Conservation (phyloP, 2,113 vertebrate genomes). For the Ptilonorhynchus violaceus region DNA sequence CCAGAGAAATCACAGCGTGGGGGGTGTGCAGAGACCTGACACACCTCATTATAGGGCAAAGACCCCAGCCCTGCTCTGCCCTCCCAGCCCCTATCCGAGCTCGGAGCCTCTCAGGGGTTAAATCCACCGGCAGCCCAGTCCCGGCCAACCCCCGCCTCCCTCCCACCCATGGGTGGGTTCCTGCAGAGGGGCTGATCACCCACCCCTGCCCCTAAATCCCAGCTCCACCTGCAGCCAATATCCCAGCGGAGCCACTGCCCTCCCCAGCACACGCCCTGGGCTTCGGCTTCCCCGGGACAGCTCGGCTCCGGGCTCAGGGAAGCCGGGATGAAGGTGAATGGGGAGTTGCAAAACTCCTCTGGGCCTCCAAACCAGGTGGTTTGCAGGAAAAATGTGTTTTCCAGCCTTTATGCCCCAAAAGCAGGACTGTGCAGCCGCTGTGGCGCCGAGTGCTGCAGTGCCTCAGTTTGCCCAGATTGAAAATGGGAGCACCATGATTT, state of each 20-base stretch:
- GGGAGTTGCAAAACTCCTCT: background rate
- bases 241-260: rapidly evolving
- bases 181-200: background rate
- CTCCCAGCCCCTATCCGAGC: rapidly evolving
- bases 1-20: rapidly evolving
- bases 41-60: rapidly evolving
- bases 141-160: background rate
- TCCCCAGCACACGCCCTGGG: rapidly evolving
- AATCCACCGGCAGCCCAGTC: background rate
- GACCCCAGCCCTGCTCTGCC: rapidly evolving
- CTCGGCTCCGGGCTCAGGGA: rapidly evolving
- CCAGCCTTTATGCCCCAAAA: background rate
- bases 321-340: rapidly evolving
- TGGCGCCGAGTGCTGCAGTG: rapidly evolving
- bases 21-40: background rate
- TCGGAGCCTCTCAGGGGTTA: rapidly evolving
- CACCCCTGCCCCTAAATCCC: background rate
- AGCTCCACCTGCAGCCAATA: background rate
- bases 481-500: background rate
- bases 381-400: background rate
- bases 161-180: background rate
- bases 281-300: rapidly evolving
- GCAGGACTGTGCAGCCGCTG: rapidly evolving
- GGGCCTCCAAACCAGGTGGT: rapidly evolving
- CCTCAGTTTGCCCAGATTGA: background rate